Percentiles rank a stretch among this genome's conserved stretches.
Evolutionary conservation across 2,113 vertebrate species (phyloP).

Genomic region (Sylvietta virens): DNA sequence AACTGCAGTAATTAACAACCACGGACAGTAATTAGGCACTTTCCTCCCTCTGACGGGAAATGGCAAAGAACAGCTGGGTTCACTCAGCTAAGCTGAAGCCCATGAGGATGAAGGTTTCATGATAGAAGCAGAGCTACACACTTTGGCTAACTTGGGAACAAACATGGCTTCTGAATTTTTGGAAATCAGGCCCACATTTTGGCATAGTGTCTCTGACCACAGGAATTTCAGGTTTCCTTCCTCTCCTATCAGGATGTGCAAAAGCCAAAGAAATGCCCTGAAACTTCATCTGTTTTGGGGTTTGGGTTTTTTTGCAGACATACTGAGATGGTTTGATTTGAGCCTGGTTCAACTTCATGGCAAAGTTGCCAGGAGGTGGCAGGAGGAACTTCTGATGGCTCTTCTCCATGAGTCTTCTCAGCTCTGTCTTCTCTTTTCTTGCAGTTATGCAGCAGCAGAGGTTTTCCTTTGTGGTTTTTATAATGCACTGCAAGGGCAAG

Average conservation of each 20-base stretch:
- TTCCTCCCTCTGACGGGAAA: neutral
- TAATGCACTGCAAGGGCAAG: neutral
- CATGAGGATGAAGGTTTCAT: neutral
- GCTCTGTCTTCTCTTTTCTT: neutral
- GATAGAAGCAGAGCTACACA: neutral
- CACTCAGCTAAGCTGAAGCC: neutral
- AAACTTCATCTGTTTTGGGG: neutral
- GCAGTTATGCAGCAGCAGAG: neutral
- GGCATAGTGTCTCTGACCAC: neutral
- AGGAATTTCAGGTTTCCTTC: neutral
- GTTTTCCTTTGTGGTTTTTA: neutral
- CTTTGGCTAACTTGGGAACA: neutral
- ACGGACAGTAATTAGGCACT: neutral
- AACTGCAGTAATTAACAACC: neutral
- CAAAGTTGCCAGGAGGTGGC: neutral
- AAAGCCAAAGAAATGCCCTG: neutral
- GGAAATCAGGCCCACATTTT: neutral
- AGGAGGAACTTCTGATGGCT: neutral
- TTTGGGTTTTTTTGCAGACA: neutral
- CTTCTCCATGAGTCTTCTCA: neutral
- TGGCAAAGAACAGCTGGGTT: neutral
- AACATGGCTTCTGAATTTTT: neutral
- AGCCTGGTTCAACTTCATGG: neutral
- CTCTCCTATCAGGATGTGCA: neutral
- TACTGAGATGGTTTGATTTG: neutral